Evolutionary conservation across 2,888 invertebrate genomes (phyloP), one percentile per base, ranked within the genome.

Genomic region (Agrotis segetum): DNA sequence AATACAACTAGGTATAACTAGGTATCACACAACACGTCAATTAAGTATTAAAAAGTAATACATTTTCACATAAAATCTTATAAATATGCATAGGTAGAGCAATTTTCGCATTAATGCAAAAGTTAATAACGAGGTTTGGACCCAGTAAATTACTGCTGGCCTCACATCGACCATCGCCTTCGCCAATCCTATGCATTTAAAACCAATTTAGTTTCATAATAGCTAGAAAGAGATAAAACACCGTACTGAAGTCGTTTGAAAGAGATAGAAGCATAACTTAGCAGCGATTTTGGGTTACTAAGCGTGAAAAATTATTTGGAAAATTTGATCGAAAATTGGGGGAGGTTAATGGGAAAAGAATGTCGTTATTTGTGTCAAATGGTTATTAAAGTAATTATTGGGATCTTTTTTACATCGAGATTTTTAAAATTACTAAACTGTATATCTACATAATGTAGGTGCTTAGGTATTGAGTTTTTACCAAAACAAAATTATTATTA

Each of bases 171-270:
- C 90, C 90, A 92, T 92, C 92, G 92, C 95, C 95, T 95, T 92
- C 92, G 92, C 95, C 95, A 96, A 96, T 96, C 95, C 94, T 93
- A 93, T 93, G 89, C 95, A 94, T 95, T 96, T 95, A 93, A 95
- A 96, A 95, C 92, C 95, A 95, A 96, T 96, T 96, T 95, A 92
- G 93, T 93, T 95, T 95, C 95, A 95, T 95, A 94, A 95, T 87
- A 87, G 91, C 83, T 80, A 84, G 92, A 93, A 82, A 84, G 90
- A 88, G 92, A 93, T 60, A 84, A 86, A 64, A 85, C 63, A 86
- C 70, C 52, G 68, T 49, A 71, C 55, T 71, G 72, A 70, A 66
- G 76, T 74, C 46, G 92, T 81, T 82, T 82, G 92, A 93, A 80
- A 84, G 85, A 85, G 94, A 93, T 75, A 69, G 88, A 79, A 7